Conservation (phyloP, 64 coral and sea anemone genomes). For the Astreopora myriophthalma region DNA sequence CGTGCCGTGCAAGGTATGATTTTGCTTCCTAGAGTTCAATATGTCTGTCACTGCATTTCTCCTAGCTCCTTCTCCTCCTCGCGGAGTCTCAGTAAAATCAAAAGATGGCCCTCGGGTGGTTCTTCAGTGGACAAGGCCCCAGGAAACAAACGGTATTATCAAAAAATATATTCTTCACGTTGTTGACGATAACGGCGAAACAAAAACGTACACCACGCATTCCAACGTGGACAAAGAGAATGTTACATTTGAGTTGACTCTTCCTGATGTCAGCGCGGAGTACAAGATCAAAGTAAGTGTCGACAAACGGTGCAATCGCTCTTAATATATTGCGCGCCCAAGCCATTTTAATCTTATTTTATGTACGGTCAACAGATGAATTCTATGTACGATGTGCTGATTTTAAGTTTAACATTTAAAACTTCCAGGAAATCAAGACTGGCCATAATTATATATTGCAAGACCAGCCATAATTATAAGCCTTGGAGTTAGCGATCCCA, state of each 20-base stretch:
- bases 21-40: too few relatives aligned
- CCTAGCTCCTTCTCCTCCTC: slow-evolving; percentile 73
- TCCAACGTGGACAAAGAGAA: slow-evolving; percentile 37
- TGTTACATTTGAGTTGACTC: slow-evolving; percentile 48
- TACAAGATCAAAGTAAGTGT: slow-evolving; percentile 82
- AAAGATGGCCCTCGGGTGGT: slow-evolving; percentile 67
- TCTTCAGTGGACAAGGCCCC: slow-evolving; percentile 73
- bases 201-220: slow-evolving; percentile 47
- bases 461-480: too few relatives aligned
- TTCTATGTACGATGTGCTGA: too few relatives aligned
- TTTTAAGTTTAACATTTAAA: too few relatives aligned
- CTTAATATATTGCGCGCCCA: neutral
- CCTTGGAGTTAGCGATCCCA: too few relatives aligned
- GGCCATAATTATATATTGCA: too few relatives aligned
- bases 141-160: slow-evolving; percentile 78
- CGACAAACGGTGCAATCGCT: neutral
- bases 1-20: too few relatives aligned
- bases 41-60: too few relatives aligned
- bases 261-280: slow-evolving; percentile 71
- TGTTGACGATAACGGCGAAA: slow-evolving; percentile 33
- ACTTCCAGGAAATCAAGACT: too few relatives aligned
- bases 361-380: too few relatives aligned
- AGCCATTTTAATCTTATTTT: too few relatives aligned
- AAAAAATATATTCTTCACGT: slow-evolving; percentile 76
- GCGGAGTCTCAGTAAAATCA: slow-evolving; percentile 63